Evolutionary conservation across 2,113 vertebrate species (phyloP).

Genomic region (Dipodomys stephensi): DNA sequence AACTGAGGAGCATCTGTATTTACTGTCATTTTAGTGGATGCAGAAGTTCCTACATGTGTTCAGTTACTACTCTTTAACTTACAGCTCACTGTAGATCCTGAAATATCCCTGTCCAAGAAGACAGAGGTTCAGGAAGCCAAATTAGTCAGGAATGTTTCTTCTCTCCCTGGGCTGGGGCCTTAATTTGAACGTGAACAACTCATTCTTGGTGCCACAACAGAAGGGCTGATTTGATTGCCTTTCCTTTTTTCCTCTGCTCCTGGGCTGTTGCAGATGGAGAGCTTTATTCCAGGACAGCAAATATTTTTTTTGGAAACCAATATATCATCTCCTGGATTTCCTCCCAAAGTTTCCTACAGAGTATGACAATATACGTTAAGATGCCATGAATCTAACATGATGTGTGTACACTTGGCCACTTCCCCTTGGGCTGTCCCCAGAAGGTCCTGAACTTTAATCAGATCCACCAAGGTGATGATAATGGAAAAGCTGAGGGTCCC

Average conservation of each 20-base stretch:
- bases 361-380: constrained; percentile 97
- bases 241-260: background rate
- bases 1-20: background rate
- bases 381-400: background rate
- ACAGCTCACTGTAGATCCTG: background rate
- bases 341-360: constrained; percentile 94
- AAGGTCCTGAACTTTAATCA: no score
- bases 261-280: constrained; percentile 91
- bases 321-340: constrained; percentile 96
- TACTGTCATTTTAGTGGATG: no score
- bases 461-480: no score
- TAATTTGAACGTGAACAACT: background rate
- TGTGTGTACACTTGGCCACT: background rate
- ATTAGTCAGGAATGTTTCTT: background rate
- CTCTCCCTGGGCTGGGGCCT: background rate
- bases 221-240: background rate
- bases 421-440: background rate
- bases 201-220: accelerated
- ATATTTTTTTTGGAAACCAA: constrained; percentile 97
- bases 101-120: background rate
- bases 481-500: no score
- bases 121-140: background rate
- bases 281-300: constrained; percentile 96
- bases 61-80: no score
- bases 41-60: background rate